Percentiles rank a stretch among this genome's conserved stretches.
Conservation (phyloP, 1,140 invertebrate genomes). For the Drosophila grimshawi region DNA sequence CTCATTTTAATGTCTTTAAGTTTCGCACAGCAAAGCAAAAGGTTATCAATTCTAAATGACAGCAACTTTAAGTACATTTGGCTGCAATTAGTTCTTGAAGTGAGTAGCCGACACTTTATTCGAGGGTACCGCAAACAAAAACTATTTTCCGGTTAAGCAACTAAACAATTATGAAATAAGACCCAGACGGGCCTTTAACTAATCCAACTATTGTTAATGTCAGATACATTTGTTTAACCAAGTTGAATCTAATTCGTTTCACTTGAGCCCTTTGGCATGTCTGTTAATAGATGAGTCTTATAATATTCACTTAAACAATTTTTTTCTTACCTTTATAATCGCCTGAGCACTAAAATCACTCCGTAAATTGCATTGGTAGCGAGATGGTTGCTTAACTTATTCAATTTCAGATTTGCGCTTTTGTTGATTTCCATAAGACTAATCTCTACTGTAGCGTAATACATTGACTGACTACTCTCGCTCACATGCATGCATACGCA, state of each 20-base stretch:
- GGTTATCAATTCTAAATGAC: no score
- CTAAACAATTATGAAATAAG: neutral
- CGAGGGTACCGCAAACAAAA: neutral
- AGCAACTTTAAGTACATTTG: no score
- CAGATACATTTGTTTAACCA: neutral
- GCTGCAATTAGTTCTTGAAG: no score
- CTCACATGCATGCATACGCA: conserved; percentile 10
- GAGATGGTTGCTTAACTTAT: conserved; percentile 24
- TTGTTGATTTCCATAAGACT: conserved; percentile 39
- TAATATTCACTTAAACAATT: neutral
- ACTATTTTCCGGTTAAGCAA: neutral
- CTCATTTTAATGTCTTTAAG: no score
- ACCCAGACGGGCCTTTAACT: no score
- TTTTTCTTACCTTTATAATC: neutral
- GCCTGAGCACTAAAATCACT: neutral
- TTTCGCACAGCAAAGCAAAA: no score
- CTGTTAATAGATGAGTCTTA: neutral
- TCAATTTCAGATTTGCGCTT: conserved; percentile 10
- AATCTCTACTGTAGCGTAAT: conserved; percentile 33
- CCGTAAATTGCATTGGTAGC: conserved; percentile 4
- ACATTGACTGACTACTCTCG: neutral
- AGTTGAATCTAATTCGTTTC: neutral
- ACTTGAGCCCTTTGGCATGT: neutral
- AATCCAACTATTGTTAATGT: neutral
- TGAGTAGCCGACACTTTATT: neutral